Percentiles rank a stretch among this genome's conserved stretches.
These are phyloP conservation scores for Tiphia femorata DNA, from an alignment of 2,888 invertebrate genomes.

Conservation along the genomic window DNA sequence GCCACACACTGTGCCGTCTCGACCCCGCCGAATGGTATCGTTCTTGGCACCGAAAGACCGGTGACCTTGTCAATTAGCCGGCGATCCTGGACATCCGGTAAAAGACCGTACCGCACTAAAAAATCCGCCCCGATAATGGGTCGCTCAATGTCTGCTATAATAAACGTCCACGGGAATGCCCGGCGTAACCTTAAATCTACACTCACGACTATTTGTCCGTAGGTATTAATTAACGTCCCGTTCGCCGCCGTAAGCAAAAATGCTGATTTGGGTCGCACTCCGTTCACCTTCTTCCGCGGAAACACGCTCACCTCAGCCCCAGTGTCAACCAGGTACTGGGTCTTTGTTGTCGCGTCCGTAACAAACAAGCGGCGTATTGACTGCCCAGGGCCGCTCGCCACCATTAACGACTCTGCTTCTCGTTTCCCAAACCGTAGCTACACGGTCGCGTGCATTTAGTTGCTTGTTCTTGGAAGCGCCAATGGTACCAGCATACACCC, in stretches of 20 bases:
- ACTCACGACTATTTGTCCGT: neutral
- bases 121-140: conserved; percentile 62
- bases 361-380: conserved; percentile 30
- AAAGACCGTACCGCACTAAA: conserved; percentile 46
- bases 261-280: neutral
- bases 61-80: conserved; percentile 33
- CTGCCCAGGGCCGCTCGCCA: neutral
- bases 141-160: conserved; percentile 54
- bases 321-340: conserved; percentile 40
- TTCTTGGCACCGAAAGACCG: neutral
- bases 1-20: neutral
- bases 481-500: neutral
- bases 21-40: neutral
- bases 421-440: neutral
- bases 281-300: conserved; percentile 20
- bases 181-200: conserved; percentile 53
- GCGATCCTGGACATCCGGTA: conserved; percentile 48
- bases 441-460: neutral
- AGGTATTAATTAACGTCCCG: neutral
- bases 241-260: neutral
- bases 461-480: neutral
- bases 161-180: conserved; percentile 52
- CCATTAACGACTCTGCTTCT: neutral
- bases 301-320: conserved; percentile 36
- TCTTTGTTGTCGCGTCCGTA: conserved; percentile 12